A percentile compares a stretch with the other conserved stretches of the same genome.
These are phyloP conservation scores for Endotricha flammealis DNA, from an alignment of 2,888 invertebrate species.

Conservation along the genomic window DNA sequence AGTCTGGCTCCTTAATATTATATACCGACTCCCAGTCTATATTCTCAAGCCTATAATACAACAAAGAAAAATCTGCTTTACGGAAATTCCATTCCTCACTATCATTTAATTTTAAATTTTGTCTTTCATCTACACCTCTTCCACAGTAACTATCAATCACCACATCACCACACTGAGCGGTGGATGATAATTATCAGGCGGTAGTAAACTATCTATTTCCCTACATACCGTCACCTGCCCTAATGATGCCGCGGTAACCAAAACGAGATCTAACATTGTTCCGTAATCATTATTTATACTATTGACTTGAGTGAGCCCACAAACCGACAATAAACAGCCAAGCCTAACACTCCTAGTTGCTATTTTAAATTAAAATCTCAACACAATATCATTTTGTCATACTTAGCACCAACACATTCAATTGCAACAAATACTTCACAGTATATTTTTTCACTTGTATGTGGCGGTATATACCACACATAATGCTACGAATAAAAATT, in stretches of 20 bases:
- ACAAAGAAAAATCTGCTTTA: not conserved
- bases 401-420: not conserved
- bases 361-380: constrained; percentile 12
- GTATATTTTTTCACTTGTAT: not conserved
- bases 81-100: not conserved
- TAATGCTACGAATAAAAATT: not conserved
- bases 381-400: not conserved
- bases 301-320: not conserved
- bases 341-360: constrained; percentile 12
- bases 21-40: not conserved
- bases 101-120: not conserved
- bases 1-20: not conserved
- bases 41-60: not conserved
- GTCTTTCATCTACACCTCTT: not conserved
- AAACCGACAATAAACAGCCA: not conserved
- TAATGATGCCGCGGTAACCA: not conserved
- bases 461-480: not conserved
- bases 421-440: not conserved
- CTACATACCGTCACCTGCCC: not conserved
- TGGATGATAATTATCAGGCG: not conserved
- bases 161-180: not conserved
- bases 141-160: not conserved
- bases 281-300: not conserved
- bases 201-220: not conserved
- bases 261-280: not conserved